Base-by-base conservation (phyloP, 1,140 invertebrate species). In the Rhyacophila brunnea region DNA sequence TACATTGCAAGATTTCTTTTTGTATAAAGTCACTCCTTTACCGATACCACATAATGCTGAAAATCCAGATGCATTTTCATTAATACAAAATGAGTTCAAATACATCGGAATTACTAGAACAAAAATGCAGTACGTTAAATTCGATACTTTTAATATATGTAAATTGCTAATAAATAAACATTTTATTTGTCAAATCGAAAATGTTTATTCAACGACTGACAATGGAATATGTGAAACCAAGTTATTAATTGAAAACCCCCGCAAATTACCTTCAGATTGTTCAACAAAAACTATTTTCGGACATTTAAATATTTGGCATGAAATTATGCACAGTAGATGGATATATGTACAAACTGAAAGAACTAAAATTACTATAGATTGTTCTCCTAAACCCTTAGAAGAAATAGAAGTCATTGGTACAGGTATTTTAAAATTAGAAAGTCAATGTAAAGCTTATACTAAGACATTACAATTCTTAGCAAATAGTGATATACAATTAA, bases 1-100 rank as follows among this genome's bases (percentile, higher is more conserved):
- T n/a, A n/a, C n/a, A n/a, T n/a, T n/a, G 13, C 6, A 2, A 28
- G 14, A 23, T n/a, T 6, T 47, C 45, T 5, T 23, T 17, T 28
- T 23, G 11, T 28, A 47, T 47, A 47, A 47, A 47, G n/a, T 47
- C 2, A 47, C 32, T 6, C 45, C 45, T 14, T 47, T 49, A 35
- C 32, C 47, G n/a, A n/a, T 34, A 14, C 47, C 47, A 32, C 47
- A 36, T 35, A 14, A 34, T n/a, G n/a, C n/a, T n/a, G n/a, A n/a
- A n/a, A n/a, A n/a, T n/a, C n/a, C n/a, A n/a, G n/a, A n/a, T n/a
- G n/a, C n/a, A n/a, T n/a, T n/a, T n/a, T n/a, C n/a, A n/a, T n/a
- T n/a, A n/a, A n/a, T n/a, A n/a, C n/a, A 14, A 32, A 1, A 4
- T n/a, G 13, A 1, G 7, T 15, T 5, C 23, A 9, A 7, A 35